Evolutionary conservation across 2,888 invertebrate genomes (phyloP).

Genomic region (Pyrrhosoma nymphula): DNA sequence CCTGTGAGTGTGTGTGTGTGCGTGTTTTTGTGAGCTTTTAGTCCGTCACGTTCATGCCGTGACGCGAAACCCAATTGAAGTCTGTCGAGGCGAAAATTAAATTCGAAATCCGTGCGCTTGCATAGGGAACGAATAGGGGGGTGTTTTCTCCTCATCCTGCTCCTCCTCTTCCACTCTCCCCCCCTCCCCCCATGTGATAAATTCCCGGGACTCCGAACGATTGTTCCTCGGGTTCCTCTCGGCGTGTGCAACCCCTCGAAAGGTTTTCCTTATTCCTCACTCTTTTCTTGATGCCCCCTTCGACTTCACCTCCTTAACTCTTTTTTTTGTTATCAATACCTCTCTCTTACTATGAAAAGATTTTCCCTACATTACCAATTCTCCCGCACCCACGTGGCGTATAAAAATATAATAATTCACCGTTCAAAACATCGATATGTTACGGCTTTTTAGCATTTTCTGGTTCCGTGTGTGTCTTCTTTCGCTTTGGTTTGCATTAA

Average conservation of each 20-base stretch:
- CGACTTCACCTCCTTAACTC: no score
- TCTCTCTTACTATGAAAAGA: no score
- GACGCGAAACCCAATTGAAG: background rate
- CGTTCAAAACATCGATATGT: no score
- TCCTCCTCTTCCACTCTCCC: no score
- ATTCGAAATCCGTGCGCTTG: slow-evolving; percentile 17
- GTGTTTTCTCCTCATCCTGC: background rate
- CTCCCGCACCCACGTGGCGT: no score
- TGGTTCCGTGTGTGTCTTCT: no score
- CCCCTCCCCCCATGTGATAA: background rate
- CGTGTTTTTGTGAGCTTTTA: background rate
- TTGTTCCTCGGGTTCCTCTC: background rate
- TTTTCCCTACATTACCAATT: no score
- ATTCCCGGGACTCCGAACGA: background rate
- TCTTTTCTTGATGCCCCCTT: background rate
- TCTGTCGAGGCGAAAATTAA: background rate
- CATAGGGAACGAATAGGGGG: background rate
- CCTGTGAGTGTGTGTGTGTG: background rate
- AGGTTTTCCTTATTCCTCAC: background rate
- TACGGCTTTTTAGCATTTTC: no score
- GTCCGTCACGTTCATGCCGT: background rate
- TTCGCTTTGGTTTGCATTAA: no score
- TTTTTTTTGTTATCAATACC: no score
- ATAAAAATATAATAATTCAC: no score
- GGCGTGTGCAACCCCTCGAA: background rate